phyloP scores from a whole-genome alignment of 1,140 invertebrate genomes.

The Drosophila paulistorum region DNA sequence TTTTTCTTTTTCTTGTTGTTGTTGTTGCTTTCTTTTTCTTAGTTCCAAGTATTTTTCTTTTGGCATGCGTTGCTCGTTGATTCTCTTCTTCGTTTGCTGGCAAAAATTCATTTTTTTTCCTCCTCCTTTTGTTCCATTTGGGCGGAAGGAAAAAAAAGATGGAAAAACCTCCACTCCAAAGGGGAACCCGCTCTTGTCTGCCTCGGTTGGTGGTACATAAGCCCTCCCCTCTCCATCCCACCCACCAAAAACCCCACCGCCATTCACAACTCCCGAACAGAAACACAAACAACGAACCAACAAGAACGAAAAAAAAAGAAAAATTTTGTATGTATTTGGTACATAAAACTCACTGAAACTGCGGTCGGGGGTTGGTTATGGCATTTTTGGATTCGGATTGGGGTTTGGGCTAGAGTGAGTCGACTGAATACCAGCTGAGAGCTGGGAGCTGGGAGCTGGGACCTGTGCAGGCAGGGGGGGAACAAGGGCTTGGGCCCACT shows the following conservation, averaged over 20 bases:
- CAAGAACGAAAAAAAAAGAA: constrained; percentile 3
- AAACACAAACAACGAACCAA: constrained; percentile 10
- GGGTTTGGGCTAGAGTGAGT: background rate
- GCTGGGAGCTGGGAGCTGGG: background rate
- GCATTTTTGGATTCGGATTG: constrained; percentile 4
- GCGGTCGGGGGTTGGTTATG: constrained; percentile 12
- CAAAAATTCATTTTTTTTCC: constrained; percentile 42
- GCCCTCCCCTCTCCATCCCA: constrained; percentile 20
- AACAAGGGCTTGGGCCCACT: constrained; percentile 11
- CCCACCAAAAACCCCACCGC: constrained; percentile 11
- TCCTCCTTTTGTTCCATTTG: constrained; percentile 58
- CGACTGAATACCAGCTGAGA: background rate
- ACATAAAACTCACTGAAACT: constrained; percentile 30
- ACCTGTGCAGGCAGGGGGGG: constrained; percentile 30
- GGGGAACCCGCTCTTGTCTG: background rate
- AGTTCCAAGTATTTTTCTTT: constrained; percentile 45
- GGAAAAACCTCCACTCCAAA: background rate
- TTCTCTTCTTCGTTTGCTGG: constrained; percentile 67
- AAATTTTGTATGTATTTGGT: constrained; percentile 14
- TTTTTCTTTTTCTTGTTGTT: constrained; percentile 17
- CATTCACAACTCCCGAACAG: constrained; percentile 29
- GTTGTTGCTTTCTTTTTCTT: constrained; percentile 22
- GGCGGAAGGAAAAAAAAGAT: constrained; percentile 30
- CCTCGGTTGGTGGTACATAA: constrained; percentile 7
- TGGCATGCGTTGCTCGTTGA: constrained; percentile 21